phyloP scores from a whole-genome alignment of 2,113 vertebrate genomes.

The Python bivittatus region DNA sequence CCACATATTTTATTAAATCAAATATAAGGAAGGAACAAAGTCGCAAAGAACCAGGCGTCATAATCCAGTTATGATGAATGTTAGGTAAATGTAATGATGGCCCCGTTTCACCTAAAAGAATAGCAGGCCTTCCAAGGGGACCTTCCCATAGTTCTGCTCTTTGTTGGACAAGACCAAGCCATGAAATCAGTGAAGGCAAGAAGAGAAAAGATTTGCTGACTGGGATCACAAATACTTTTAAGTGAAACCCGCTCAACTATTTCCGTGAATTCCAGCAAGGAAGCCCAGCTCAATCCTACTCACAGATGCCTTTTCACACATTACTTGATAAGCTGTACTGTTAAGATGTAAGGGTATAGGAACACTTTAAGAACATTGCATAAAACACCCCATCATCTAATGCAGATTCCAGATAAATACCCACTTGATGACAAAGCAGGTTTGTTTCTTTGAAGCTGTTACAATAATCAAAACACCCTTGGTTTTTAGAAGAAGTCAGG shows the following conservation, averaged over 20 bases:
- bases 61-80: background rate
- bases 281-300: background rate
- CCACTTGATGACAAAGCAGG: background rate
- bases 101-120: background rate
- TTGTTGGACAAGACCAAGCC: background rate
- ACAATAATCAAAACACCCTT: too few relatives aligned
- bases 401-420: background rate
- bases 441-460: background rate
- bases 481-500: background rate
- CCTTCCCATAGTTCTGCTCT: too few relatives aligned
- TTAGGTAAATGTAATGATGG: background rate
- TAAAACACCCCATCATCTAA: background rate
- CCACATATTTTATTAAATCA: background rate
- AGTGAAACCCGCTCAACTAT: background rate
- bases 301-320: background rate
- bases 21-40: accelerated
- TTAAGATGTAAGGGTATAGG: background rate
- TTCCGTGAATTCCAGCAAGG: background rate
- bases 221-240: background rate
- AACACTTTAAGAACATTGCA: background rate
- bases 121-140: background rate
- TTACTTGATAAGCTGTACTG: background rate
- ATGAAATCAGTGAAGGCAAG: background rate
- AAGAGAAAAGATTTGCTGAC: background rate
- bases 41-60: background rate